Percentiles rank a stretch among this genome's conserved stretches.
Conservation (phyloP, 2,888 invertebrate species). For the Cerceris ruficornis region DNA sequence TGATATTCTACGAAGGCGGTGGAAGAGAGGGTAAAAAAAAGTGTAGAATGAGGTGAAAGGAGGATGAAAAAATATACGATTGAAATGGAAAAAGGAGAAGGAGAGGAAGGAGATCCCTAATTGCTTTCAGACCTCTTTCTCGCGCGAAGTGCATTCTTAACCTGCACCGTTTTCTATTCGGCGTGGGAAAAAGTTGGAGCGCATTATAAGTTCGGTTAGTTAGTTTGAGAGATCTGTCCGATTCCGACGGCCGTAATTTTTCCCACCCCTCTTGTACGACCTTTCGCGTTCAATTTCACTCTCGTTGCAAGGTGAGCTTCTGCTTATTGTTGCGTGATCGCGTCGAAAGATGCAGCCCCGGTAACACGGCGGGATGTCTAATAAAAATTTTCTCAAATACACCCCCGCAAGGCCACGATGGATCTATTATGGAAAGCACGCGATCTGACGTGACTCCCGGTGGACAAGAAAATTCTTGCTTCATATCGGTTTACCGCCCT, state of each 20-base stretch:
- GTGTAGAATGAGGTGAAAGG: not conserved
- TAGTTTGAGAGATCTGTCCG: slow-evolving; percentile 29
- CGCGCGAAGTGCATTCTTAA: slow-evolving; percentile 26
- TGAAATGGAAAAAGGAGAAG: slow-evolving; percentile 12
- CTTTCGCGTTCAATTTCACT: slow-evolving; percentile 5
- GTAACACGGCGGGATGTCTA: slow-evolving; percentile 12
- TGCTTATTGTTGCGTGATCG: slow-evolving; percentile 26
- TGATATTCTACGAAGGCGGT: not conserved
- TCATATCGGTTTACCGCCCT: slow-evolving; percentile 33
- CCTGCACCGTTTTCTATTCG: slow-evolving; percentile 28
- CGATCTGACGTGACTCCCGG: slow-evolving; percentile 63
- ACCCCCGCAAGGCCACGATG: slow-evolving; percentile 39
- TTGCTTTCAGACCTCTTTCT: slow-evolving; percentile 31
- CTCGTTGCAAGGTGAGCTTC: slow-evolving; percentile 10
- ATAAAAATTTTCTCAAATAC: slow-evolving; percentile 45
- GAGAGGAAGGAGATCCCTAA: slow-evolving; percentile 27
- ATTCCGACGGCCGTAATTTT: slow-evolving; percentile 24
- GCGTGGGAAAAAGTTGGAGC: slow-evolving; percentile 43
- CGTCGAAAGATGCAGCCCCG: not conserved
- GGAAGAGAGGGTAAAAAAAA: not conserved
- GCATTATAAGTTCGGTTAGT: slow-evolving; percentile 21
- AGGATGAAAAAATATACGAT: not conserved
- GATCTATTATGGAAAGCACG: slow-evolving; percentile 61
- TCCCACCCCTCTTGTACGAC: not conserved
- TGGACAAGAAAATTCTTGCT: slow-evolving; percentile 55